Conservation (phyloP, 1,140 invertebrate genomes). For the Heliconius hermathena region DNA sequence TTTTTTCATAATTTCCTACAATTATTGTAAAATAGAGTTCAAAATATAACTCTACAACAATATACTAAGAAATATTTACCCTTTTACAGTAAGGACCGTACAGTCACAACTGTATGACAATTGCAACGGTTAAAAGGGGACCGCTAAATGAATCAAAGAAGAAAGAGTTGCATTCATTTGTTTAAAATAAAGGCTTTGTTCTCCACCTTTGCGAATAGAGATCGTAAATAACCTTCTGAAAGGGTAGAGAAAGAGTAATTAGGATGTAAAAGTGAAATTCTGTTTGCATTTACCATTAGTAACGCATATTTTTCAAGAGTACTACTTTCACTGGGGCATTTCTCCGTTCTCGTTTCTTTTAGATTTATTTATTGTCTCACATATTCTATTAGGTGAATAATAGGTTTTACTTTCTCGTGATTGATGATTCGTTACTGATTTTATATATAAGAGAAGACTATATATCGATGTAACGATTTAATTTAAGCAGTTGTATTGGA, state of each 20-base stretch:
- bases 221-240: conserved; percentile 64
- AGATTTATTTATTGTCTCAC: conserved; percentile 28
- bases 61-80: conserved; percentile 46
- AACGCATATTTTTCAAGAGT: conserved; percentile 61
- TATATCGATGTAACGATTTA: background rate
- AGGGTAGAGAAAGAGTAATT: conserved; percentile 71
- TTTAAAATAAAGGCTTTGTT: conserved; percentile 45
- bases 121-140: conserved; percentile 61
- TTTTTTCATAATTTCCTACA: background rate
- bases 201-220: conserved; percentile 50
- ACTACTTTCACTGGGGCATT: conserved; percentile 68
- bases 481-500: too few species aligned
- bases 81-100: conserved; percentile 64
- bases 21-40: background rate
- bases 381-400: conserved; percentile 23
- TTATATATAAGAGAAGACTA: background rate
- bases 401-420: conserved; percentile 30
- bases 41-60: background rate
- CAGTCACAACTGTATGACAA: conserved; percentile 57
- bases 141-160: conserved; percentile 58
- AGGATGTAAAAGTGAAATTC: conserved; percentile 76
- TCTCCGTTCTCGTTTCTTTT: conserved; percentile 30
- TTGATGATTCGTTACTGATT: conserved; percentile 16
- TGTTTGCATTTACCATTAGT: conserved; percentile 60
- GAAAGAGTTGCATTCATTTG: conserved; percentile 75